A percentile compares a stretch with the other conserved stretches of the same genome.
Evolutionary conservation across 2,797 vertebrate species (phyloP).

Genomic region (Epinephelus coioides): DNA sequence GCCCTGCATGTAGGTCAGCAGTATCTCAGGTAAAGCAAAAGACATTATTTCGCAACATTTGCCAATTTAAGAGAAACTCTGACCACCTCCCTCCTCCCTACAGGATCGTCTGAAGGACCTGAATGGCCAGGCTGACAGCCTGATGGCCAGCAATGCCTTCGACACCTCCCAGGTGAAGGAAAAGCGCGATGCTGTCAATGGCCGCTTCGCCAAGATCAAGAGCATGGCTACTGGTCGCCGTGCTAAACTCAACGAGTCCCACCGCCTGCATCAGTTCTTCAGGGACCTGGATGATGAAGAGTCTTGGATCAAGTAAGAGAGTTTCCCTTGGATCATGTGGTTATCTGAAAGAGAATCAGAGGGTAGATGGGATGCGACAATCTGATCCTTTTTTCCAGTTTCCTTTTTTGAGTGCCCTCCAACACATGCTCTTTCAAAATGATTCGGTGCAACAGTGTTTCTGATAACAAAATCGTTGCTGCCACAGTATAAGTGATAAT

Average conservation of each 20-base stretch:
- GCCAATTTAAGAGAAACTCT: not conserved
- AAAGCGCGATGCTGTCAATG: conserved; percentile 94
- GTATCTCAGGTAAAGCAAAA: not conserved
- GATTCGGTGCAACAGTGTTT: no score
- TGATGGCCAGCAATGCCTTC: conserved; percentile 97
- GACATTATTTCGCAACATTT: not conserved
- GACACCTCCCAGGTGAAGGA: conserved; percentile 97
- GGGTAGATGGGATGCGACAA: not conserved
- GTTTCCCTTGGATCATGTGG: not conserved
- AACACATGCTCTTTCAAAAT: no score
- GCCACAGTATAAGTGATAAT: no score
- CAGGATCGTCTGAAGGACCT: conserved; percentile 98
- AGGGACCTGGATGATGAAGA: conserved; percentile 98
- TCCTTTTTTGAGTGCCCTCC: no score
- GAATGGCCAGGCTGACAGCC: conserved; percentile 95
- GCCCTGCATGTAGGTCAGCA: conserved; percentile 8
- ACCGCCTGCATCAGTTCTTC: conserved; percentile 99
- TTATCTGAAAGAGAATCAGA: not conserved
- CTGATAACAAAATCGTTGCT: no score
- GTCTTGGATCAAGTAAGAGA: conserved; percentile 97
- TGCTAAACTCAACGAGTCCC: conserved; percentile 94
- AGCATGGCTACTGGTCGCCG: conserved; percentile 92
- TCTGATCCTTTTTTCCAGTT: not conserved
- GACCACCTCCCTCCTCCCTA: not conserved
- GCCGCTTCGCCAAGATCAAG: conserved; percentile 95